Base-by-base conservation (phyloP, 2,888 invertebrate species). In the Smittia aterrima region DNA sequence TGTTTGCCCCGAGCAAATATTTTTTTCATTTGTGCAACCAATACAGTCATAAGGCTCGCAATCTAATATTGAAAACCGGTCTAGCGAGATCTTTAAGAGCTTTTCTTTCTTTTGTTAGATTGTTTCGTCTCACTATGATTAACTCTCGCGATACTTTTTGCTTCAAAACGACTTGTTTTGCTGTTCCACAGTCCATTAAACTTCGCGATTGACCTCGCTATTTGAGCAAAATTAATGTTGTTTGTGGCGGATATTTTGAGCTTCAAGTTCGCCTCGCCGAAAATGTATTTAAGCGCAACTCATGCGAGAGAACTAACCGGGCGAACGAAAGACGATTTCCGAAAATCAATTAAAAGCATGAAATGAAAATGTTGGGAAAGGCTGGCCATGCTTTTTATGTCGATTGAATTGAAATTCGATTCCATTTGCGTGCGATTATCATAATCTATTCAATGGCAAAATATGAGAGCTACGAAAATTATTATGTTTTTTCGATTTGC, bases 361-460 rank as follows among this genome's bases (percentile, higher is more conserved):
- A 32, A 32, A 32, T 32, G 32, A 32, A 32, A 32, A 32, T 32
- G 32, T 32, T 32, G 32, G 32, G 32, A 3, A 3, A 32, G 32
- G 11, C 27, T 64, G 27, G 22, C 25, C 27, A 7, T 6, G 64
- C 16, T 64, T 24, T 64, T 25, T 25, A 13, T 22, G 4, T 22
- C 25, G 13, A 18, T 27, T 27, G 22, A 27, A 66, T 66, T 16
- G 6, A 40, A 67, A 67, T 41, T 67, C 67, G 67, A 67, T 67
- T 47, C 41, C 24, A 67, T 67, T 67, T 67, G 67, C 47, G 67
- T 67, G 41, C 67, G 67, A 67, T 67, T 67, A 47, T 67, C 41
- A 47, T 67, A 67, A 67, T 47, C 67, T 67, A 67, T 67, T 67
- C 67, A 67, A 67, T 67, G 41, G 67, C 67, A 67, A 67, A 32